Evolutionary conservation across 2,888 invertebrate species (phyloP), one percentile per base, ranked within the genome.

Genomic region (Diploptera punctata): DNA sequence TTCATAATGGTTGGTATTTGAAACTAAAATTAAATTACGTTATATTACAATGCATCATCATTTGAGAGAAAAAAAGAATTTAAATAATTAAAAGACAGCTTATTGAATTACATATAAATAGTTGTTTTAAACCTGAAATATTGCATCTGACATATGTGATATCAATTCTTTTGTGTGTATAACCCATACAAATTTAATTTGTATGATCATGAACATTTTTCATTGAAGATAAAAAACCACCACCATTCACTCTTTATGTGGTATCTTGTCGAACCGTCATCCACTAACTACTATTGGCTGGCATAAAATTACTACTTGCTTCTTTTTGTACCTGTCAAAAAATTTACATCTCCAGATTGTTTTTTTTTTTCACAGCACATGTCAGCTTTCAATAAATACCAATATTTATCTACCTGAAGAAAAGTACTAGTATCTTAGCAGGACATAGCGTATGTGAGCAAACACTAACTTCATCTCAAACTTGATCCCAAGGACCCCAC

Each of bases 101-200:
- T 52, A 52, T 24, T 24, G 24, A 52, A 21, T 19, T 19, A 52
- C 52, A 52, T 52, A 52, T 24, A 24, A 52, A 52, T 24, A 52
- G 52, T 24, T 52, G 52, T 24, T 52, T 10, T 24, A 19, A 52
- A 52, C 52, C 24, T 24, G 52, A 52, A 52, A 52, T 52, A 52
- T 52, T 52, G 26, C 52, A 52, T 52, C 24, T 0, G 24, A 24
- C 24, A 52, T 52, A 52, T n/a, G n/a, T n/a, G n/a, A n/a, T n/a
- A n/a, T n/a, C n/a, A n/a, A n/a, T n/a, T n/a, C n/a, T n/a, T n/a
- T n/a, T n/a, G n/a, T n/a, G n/a, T n/a, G n/a, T n/a, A n/a, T n/a
- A n/a, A n/a, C n/a, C n/a, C n/a, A n/a, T n/a, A n/a, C n/a, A n/a
- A n/a, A n/a, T n/a, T n/a, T n/a, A n/a, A n/a, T n/a, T n/a, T n/a